Conservation (phyloP, 2,113 vertebrate species). For the Lepus europaeus region DNA sequence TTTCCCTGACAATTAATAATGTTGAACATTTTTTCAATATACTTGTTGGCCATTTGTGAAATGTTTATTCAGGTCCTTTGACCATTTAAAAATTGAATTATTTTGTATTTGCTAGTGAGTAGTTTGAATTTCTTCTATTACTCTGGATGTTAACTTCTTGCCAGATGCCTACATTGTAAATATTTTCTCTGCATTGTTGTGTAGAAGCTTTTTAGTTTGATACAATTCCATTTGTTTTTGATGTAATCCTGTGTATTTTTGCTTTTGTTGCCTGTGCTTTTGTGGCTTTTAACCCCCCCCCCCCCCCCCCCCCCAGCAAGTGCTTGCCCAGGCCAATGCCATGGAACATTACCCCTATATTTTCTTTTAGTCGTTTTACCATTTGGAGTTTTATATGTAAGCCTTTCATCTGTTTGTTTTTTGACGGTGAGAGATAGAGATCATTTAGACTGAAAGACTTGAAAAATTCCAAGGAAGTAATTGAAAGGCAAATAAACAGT, state of each 20-base stretch:
- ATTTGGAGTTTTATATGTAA: neutral
- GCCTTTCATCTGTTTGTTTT: too few species aligned
- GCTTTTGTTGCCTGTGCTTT: neutral
- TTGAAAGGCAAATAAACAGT: conserved; percentile 8
- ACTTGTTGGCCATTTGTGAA: neutral
- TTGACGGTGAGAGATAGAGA: neutral
- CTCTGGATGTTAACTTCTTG: too few species aligned
- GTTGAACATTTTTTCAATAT: neutral
- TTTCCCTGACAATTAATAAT: neutral
- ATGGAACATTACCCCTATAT: neutral
- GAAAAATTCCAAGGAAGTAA: conserved; percentile 22
- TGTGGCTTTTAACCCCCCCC: too few species aligned
- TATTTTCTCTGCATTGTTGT: neutral
- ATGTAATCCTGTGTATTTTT: neutral
- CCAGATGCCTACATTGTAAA: neutral
- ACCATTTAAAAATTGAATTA: neutral
- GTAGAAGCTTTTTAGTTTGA: neutral
- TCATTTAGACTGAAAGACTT: conserved; percentile 16
- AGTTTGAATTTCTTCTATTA: too few species aligned
- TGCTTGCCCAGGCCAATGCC: neutral
- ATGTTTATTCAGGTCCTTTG: neutral
- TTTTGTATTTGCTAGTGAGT: too few species aligned
- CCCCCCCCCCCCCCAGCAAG: too few species aligned
- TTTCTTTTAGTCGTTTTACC: neutral
- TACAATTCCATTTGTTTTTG: neutral